phyloP scores from a whole-genome alignment of 2,113 vertebrate genomes.

The Odocoileus virginianus region DNA sequence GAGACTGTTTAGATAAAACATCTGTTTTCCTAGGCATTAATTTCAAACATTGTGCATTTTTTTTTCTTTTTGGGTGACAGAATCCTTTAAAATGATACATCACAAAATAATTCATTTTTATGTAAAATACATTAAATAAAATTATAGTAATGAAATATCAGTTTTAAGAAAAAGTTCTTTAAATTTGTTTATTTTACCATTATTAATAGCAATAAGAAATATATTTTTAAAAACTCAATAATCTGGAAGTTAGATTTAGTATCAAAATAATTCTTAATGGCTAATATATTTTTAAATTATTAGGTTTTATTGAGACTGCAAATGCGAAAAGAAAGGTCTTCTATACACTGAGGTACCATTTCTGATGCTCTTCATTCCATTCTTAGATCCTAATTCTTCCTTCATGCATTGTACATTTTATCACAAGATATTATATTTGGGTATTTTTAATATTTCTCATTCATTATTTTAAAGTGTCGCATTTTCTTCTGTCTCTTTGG shows the following conservation, averaged over 20 bases:
- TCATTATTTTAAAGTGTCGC: not conserved
- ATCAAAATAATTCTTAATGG: not conserved
- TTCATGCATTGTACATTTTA: not conserved
- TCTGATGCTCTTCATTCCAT: not conserved
- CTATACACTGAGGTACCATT: not conserved
- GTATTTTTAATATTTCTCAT: not conserved
- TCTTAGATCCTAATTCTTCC: not conserved
- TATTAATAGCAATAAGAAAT: not conserved
- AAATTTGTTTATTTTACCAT: not conserved
- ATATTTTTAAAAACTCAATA: not conserved
- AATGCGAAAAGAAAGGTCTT: not conserved
- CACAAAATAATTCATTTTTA: not conserved
- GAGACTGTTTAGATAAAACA: not conserved
- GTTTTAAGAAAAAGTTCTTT: not conserved
- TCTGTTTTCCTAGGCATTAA: not conserved
- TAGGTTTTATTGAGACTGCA: not conserved
- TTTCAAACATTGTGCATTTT: not conserved
- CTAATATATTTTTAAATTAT: not conserved
- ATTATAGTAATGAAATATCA: not conserved
- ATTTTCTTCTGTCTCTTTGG: not conserved
- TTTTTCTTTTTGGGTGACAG: not conserved
- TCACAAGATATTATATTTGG: not conserved
- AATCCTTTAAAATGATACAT: not conserved
- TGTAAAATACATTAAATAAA: not conserved
- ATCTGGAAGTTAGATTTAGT: not conserved